Percentiles rank a stretch among this genome's conserved stretches.
These are phyloP conservation scores for Petrocephalus schoutedeni DNA, from an alignment of 2,797 vertebrate species.

Conservation along the genomic window DNA sequence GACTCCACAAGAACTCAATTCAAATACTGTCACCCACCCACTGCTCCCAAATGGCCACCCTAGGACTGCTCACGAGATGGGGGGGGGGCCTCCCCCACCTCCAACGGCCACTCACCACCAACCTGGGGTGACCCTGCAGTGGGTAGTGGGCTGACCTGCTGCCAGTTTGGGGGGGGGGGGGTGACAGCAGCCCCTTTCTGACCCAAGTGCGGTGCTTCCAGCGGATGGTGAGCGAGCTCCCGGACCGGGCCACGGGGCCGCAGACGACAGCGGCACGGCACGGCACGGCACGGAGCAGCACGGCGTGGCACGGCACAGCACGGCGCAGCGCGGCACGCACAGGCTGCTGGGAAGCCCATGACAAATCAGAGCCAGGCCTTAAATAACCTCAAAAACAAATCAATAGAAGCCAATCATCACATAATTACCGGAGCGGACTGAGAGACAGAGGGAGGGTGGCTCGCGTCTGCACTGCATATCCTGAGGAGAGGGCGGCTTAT, in stretches of 20 bases:
- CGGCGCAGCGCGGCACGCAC: not conserved
- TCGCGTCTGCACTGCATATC: not conserved
- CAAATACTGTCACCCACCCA: too few species aligned
- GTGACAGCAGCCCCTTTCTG: not conserved
- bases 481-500: not conserved
- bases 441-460: not conserved
- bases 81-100: too few species aligned
- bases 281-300: not conserved
- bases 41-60: too few species aligned
- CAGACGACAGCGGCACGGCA: not conserved
- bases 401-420: not conserved
- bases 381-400: constrained; percentile 14
- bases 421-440: not conserved
- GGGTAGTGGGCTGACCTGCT: too few species aligned
- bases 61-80: too few species aligned
- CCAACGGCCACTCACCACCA: too few species aligned
- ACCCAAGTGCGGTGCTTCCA: not conserved
- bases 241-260: not conserved
- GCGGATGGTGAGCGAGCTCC: not conserved
- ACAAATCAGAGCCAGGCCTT: not conserved
- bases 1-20: too few species aligned
- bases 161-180: too few species aligned
- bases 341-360: not conserved
- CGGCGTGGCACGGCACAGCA: too few species aligned
- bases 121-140: too few species aligned